phyloP scores from a whole-genome alignment of 1,140 invertebrate genomes.

The Drosophila bocqueti region DNA sequence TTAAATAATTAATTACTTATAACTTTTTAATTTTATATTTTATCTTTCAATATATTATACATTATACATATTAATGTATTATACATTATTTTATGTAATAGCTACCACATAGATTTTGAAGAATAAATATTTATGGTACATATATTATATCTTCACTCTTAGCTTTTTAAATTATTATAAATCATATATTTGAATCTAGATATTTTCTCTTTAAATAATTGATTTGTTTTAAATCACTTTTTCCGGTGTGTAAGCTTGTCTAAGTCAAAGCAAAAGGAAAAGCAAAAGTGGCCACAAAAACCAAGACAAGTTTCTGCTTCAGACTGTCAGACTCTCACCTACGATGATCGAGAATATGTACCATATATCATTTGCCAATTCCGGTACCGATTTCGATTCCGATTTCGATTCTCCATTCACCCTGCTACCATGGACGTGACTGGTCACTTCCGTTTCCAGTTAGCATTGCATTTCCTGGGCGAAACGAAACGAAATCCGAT shows the following conservation, averaged over 20 bases:
- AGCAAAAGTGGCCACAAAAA: constrained; percentile 46
- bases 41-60: no score
- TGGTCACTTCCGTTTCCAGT: constrained; percentile 68
- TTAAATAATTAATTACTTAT: no score
- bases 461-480: constrained; percentile 12
- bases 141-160: no score
- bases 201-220: not conserved
- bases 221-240: not conserved
- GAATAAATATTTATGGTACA: no score
- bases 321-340: constrained; percentile 12
- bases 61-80: no score
- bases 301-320: constrained; percentile 29
- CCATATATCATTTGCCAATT: not conserved
- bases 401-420: constrained; percentile 13
- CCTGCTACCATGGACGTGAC: constrained; percentile 55
- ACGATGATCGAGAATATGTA: not conserved
- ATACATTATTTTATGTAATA: no score
- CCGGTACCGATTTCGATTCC: constrained; percentile 2
- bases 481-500: constrained; percentile 35
- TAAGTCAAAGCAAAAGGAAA: constrained; percentile 14
- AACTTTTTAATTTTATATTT: no score
- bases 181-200: not conserved
- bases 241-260: not conserved
- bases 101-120: no score
- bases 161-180: not conserved